These are phyloP conservation scores for Zaprionus kolodkinae DNA, from an alignment of 1,140 invertebrate genomes.

Conservation along the genomic window DNA sequence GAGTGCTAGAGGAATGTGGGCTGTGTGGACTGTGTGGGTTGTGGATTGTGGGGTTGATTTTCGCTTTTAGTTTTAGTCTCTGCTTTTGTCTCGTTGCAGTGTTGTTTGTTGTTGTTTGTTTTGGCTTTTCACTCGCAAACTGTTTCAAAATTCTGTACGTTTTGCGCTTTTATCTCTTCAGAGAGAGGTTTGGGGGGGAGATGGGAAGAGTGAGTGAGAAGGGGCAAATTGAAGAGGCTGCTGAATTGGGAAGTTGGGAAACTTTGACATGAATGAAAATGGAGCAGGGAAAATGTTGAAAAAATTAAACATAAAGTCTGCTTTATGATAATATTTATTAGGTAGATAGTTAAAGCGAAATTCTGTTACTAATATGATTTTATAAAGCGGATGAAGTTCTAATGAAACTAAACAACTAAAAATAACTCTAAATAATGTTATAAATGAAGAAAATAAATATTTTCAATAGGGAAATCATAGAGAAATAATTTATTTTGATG, in stretches of 20 bases:
- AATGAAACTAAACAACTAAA: not conserved
- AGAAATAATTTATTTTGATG: no score
- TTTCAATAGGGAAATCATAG: no score
- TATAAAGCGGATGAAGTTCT: not conserved
- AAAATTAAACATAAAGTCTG: constrained; percentile 7
- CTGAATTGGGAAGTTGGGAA: constrained; percentile 32
- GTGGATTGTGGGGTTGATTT: not conserved
- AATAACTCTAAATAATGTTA: not conserved
- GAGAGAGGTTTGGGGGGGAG: not conserved
- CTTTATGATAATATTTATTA: not conserved
- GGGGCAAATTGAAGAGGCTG: constrained; percentile 38
- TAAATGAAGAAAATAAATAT: no score
- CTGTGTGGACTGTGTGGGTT: not conserved
- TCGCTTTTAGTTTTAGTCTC: constrained; percentile 60
- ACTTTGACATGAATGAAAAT: constrained; percentile 47
- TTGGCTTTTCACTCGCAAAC: constrained; percentile 64
- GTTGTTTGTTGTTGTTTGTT: constrained; percentile 32
- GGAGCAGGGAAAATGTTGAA: constrained; percentile 48
- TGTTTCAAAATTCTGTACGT: constrained; percentile 58
- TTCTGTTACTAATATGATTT: not conserved
- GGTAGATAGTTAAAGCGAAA: not conserved
- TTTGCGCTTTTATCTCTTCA: constrained; percentile 65
- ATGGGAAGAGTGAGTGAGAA: constrained; percentile 2
- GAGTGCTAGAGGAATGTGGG: constrained; percentile 11
- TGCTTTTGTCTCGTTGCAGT: constrained; percentile 61